Conservation (phyloP, 2,797 vertebrate genomes). For the Lacerta agilis region DNA sequence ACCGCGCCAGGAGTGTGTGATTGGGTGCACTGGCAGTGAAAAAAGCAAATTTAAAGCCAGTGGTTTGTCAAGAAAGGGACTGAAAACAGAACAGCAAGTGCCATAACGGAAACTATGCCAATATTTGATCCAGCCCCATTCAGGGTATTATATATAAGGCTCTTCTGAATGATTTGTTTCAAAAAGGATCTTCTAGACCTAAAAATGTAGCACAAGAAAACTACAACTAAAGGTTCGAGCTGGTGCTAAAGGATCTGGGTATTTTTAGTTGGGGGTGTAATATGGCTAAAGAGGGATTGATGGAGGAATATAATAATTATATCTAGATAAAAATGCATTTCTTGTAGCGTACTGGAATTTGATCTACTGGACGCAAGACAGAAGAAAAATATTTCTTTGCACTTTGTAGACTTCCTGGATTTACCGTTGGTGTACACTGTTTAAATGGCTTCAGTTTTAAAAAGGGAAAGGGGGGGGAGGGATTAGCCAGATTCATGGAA, state of each 20-base stretch:
- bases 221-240: too few species aligned
- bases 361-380: background rate
- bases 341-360: background rate
- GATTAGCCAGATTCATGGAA: background rate
- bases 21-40: background rate
- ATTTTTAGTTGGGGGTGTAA: background rate
- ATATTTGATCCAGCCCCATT: background rate
- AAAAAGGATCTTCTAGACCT: background rate
- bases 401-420: background rate
- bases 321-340: background rate
- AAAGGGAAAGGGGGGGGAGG: too few species aligned
- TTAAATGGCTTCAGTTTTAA: background rate
- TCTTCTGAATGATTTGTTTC: background rate
- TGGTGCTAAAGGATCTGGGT: background rate
- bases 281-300: background rate
- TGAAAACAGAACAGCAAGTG: background rate
- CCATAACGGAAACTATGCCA: background rate
- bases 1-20: background rate
- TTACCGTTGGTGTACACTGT: too few species aligned
- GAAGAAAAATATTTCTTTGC: background rate
- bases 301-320: background rate
- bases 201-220: too few species aligned
- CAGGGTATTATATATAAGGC: background rate
- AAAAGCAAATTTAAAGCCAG: background rate
- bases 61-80: background rate